Evolutionary conservation across 2,113 vertebrate genomes (phyloP).

Genomic region (Agelaius tricolor): DNA sequence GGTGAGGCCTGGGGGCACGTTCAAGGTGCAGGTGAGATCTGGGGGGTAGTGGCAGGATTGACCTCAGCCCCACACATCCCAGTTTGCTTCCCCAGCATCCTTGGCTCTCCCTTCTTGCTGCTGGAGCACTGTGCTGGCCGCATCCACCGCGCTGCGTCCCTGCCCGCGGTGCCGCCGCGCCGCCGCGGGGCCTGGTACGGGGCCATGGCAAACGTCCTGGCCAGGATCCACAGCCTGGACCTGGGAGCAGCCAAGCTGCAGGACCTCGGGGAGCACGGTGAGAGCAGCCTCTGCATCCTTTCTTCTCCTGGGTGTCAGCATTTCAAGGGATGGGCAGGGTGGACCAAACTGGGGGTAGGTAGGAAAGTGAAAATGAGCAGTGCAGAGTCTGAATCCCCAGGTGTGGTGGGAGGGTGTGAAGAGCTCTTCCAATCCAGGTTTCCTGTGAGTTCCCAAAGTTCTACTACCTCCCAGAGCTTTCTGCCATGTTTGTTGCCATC

Average conservation of each 20-base stretch:
- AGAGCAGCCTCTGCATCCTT: not conserved
- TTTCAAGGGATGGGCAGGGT: not conserved
- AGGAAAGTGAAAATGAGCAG: not conserved
- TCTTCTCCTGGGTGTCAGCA: not conserved
- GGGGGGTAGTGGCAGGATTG: not conserved
- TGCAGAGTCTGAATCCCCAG: not conserved
- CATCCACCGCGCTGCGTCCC: constrained; percentile 69
- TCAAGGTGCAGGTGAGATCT: not conserved
- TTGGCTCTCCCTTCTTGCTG: constrained; percentile 80
- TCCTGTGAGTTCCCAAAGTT: not conserved
- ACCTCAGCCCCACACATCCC: not conserved
- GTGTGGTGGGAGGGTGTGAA: not conserved
- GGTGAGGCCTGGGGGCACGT: accelerated
- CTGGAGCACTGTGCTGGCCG: constrained; percentile 78
- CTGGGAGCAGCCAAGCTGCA: constrained; percentile 56
- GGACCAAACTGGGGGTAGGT: not conserved
- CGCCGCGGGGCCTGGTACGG: constrained; percentile 65
- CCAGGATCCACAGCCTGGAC: constrained; percentile 79
- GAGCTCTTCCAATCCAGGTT: not conserved
- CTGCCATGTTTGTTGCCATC: not conserved
- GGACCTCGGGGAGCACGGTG: constrained; percentile 69
- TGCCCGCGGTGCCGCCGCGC: constrained; percentile 64
- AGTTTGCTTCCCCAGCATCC: constrained; percentile 58
- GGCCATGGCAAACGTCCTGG: constrained; percentile 76
- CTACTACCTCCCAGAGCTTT: not conserved